These are phyloP conservation scores for Alca torda DNA, from an alignment of 2,797 vertebrate genomes.

Conservation along the genomic window DNA sequence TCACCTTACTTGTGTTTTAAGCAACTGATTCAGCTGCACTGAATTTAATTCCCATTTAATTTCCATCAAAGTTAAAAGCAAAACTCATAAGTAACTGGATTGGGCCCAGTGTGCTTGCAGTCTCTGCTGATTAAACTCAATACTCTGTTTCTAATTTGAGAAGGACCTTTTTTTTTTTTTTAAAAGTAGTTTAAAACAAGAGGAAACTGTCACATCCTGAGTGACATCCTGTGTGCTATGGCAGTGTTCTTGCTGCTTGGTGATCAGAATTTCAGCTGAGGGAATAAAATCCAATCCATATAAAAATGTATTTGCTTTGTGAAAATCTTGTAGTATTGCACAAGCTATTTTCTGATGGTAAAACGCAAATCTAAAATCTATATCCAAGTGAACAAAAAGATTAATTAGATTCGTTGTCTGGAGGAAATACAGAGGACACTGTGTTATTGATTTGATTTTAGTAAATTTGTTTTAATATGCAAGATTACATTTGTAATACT, in stretches of 20 bases:
- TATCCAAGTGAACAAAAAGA: slow-evolving; percentile 73
- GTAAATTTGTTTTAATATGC: slow-evolving; percentile 70
- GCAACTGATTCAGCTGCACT: neutral
- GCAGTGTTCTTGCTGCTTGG: slow-evolving; percentile 67
- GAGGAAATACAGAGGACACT: slow-evolving; percentile 69
- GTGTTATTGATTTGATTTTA: slow-evolving; percentile 76
- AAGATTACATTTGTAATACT: slow-evolving; percentile 67
- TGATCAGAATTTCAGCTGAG: slow-evolving; percentile 74
- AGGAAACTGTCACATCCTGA: slow-evolving; percentile 80
- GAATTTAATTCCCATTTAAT: neutral
- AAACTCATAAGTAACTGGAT: neutral
- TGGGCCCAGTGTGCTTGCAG: neutral
- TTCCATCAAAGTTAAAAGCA: neutral
- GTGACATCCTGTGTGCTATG: slow-evolving; percentile 75
- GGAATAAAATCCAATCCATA: slow-evolving; percentile 76
- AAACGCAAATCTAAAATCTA: slow-evolving; percentile 75
- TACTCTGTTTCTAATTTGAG: slow-evolving; percentile 52
- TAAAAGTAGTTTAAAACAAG: slow-evolving; percentile 56
- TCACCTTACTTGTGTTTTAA: neutral
- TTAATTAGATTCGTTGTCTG: slow-evolving; percentile 78
- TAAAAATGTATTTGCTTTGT: slow-evolving; percentile 77
- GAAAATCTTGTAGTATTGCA: slow-evolving; percentile 64
- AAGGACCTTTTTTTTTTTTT: slow-evolving; percentile 16
- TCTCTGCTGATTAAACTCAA: slow-evolving; percentile 20
- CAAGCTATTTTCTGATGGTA: slow-evolving; percentile 71